Conservation (phyloP, 2,797 vertebrate species). For the Erpetoichthys calabaricus region DNA sequence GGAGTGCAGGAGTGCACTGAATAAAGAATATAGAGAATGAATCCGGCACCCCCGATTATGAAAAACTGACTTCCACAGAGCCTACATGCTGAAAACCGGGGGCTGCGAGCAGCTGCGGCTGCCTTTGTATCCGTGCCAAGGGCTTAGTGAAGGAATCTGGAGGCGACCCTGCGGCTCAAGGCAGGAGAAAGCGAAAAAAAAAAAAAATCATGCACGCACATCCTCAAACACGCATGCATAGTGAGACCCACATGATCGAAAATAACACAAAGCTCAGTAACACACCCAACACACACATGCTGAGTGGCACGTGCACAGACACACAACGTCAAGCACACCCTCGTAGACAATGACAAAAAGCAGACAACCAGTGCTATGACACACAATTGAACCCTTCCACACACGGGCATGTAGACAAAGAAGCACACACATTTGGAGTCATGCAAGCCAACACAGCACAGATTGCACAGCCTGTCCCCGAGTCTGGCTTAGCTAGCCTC, state of each 20-base stretch:
- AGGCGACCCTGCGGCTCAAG: conserved; percentile 75
- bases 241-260: no score
- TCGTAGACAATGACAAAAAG: no score
- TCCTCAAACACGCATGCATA: neutral
- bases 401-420: no score
- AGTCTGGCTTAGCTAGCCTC: conserved; percentile 44
- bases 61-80: conserved; percentile 65
- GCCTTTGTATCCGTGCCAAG: conserved; percentile 92
- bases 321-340: conserved; percentile 13
- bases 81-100: conserved; percentile 68
- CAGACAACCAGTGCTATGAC: no score
- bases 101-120: conserved; percentile 83
- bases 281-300: neutral
- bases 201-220: conserved; percentile 7
- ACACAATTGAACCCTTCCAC: no score
- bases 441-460: conserved; percentile 36
- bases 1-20: conserved; percentile 34
- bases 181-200: conserved; percentile 18
- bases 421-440: conserved; percentile 19
- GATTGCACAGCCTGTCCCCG: conserved; percentile 43
- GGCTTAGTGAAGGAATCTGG: conserved; percentile 96
- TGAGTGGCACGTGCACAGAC: conserved; percentile 8
- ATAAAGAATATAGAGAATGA: conserved; percentile 63
- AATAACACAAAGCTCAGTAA: no score
- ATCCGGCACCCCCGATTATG: conserved; percentile 63